Evolutionary conservation across 2,888 invertebrate genomes (phyloP).

Genomic region (Heliothis peltigera): DNA sequence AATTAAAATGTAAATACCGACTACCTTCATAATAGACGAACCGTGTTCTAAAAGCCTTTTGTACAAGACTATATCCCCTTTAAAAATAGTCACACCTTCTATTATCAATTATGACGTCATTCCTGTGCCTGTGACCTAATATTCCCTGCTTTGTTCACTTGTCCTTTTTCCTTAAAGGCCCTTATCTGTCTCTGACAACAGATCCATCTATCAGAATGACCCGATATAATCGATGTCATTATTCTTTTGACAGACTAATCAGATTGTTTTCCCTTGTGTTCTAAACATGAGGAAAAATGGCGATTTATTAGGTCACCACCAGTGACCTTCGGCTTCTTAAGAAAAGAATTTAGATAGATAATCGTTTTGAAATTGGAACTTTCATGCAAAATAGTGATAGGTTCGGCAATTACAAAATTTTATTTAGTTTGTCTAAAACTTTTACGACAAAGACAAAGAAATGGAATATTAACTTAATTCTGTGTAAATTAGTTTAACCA

Average conservation of each 20-base stretch:
- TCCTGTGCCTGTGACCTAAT: constrained; percentile 14
- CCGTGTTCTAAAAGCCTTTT: not conserved
- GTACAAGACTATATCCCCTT: not conserved
- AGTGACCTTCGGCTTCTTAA: not conserved
- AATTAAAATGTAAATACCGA: not conserved
- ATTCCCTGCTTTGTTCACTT: not conserved
- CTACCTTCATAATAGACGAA: not conserved
- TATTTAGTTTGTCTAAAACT: too few species aligned
- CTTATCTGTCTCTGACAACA: constrained; percentile 32
- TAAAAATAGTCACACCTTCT: not conserved
- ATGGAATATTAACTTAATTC: not conserved
- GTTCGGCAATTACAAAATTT: too few species aligned
- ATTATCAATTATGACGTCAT: constrained; percentile 20
- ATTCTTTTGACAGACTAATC: constrained; percentile 16
- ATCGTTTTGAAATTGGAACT: not conserved
- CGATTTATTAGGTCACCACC: not conserved
- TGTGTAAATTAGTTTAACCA: constrained; percentile 20
- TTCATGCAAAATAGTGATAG: too few species aligned
- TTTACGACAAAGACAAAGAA: not conserved
- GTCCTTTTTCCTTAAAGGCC: constrained; percentile 11
- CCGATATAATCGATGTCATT: constrained; percentile 29
- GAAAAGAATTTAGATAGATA: not conserved
- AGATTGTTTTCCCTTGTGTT: constrained; percentile 5
- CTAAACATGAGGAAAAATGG: not conserved
- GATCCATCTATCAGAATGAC: constrained; percentile 12